Base-by-base conservation (phyloP, 2,113 vertebrate genomes). In the Tinamus guttatus region DNA sequence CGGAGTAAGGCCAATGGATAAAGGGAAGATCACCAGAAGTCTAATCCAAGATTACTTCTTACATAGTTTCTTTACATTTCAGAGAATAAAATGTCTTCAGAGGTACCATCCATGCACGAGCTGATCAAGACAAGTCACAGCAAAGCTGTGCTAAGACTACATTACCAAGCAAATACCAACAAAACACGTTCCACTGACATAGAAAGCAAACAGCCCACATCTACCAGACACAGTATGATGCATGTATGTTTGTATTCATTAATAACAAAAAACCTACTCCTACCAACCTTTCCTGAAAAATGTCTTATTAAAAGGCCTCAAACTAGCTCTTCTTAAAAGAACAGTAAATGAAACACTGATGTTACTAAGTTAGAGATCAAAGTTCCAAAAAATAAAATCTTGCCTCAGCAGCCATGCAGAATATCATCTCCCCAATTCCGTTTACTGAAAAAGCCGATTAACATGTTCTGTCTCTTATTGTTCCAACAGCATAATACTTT, bases 391-490 rank as follows among this genome's bases (percentile, higher is more conserved):
- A 38, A 45, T n/a, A 83, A 82, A 34, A 65, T 59, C 8, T 11
- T 51, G 85, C n/a, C 4, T 41, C 78, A 77, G 45, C 67, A 64
- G 14, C 80, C 73, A 25, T 54, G 91, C 78, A 89, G 67, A 68
- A 75, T 70, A 77, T 21, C 6, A 67, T 82, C 58, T 78, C n/a
- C 59, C 63, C 24, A 59, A 59, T 24, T 21, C 24, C 27, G 64
- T 51, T 38, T 65, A 62, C 67, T n/a, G 65, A 79, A 49, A 56
- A 5, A 32, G 43, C 27, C 20, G 17, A 11, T 47, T 79, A 67
- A 32, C 0, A 1, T 13, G 49, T 1, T 81, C 2, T 16, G 17
- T 20, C 71, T 83, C 40, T 47, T 47, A 1, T 20, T 54, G 36
- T 5, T 68, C 58, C 73, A 70, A 58, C 51, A 89, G 89, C 59